Conservation (phyloP, 2,797 vertebrate genomes). For the Propithecus deckenii region DNA sequence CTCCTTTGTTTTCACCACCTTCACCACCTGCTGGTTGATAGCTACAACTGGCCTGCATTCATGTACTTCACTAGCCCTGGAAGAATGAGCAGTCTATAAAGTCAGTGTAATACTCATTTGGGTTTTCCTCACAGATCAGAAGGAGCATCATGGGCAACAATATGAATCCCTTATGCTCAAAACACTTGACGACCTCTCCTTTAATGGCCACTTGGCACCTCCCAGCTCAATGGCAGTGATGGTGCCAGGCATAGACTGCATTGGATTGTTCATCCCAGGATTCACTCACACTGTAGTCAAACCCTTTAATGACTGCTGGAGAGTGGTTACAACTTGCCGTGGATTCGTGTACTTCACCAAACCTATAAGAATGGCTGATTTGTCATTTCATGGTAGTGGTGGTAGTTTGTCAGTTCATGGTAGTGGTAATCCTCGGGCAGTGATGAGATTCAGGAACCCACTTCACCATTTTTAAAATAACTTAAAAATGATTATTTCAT, state of each 20-base stretch:
- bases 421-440: neutral
- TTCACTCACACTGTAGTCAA: neutral
- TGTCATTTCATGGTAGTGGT: neutral
- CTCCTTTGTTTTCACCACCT: constrained; percentile 88
- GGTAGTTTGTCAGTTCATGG: neutral
- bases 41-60: constrained; percentile 89
- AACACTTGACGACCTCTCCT: constrained; percentile 90
- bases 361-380: neutral
- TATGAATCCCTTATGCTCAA: constrained; percentile 90
- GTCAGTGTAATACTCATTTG: constrained; percentile 89
- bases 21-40: constrained; percentile 93
- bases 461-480: neutral
- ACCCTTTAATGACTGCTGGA: neutral
- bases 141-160: constrained; percentile 89
- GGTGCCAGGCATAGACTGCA: constrained; percentile 73
- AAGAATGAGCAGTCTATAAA: constrained; percentile 90
- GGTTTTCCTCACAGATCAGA: constrained; percentile 88
- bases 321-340: neutral
- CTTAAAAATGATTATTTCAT: neutral
- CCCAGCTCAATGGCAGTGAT: constrained; percentile 91
- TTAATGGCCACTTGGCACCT: constrained; percentile 89
- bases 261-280: neutral
- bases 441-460: neutral
- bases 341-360: neutral
- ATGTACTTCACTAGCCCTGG: constrained; percentile 89